Evolutionary conservation across 2,797 vertebrate genomes (phyloP).

Genomic region (Gallirallus australis): DNA sequence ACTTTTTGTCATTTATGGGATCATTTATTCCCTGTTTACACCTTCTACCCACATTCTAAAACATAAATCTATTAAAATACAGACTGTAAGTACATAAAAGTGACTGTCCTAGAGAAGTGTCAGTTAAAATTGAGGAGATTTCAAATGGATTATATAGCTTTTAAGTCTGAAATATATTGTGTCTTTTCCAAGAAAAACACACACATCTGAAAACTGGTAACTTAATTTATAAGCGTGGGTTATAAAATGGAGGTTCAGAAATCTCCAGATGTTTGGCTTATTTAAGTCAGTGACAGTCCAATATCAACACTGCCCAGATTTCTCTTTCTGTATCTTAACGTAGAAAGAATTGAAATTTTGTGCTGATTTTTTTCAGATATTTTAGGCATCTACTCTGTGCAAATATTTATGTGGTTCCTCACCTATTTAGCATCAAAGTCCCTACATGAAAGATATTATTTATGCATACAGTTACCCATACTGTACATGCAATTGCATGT

Average conservation of each 20-base stretch:
- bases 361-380: background rate
- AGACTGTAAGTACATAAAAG: background rate
- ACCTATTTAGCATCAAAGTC: background rate
- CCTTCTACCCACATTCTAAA: background rate
- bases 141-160: background rate
- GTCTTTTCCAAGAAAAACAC: constrained; percentile 54
- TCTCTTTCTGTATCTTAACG: constrained; percentile 39
- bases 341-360: constrained; percentile 33
- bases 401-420: background rate
- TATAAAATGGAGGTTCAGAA: constrained; percentile 61
- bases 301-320: constrained; percentile 49
- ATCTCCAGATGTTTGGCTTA: constrained; percentile 74
- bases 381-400: background rate
- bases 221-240: constrained; percentile 56
- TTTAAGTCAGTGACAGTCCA: constrained; percentile 26
- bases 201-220: constrained; percentile 53
- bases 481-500: background rate
- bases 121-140: constrained; percentile 20
- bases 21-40: background rate
- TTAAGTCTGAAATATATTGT: background rate
- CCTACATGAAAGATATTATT: background rate
- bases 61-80: background rate
- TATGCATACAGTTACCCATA: background rate
- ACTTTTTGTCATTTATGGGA: background rate
- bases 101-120: background rate